Evolutionary conservation across 2,113 vertebrate genomes (phyloP).

Genomic region (Otus sunia): DNA sequence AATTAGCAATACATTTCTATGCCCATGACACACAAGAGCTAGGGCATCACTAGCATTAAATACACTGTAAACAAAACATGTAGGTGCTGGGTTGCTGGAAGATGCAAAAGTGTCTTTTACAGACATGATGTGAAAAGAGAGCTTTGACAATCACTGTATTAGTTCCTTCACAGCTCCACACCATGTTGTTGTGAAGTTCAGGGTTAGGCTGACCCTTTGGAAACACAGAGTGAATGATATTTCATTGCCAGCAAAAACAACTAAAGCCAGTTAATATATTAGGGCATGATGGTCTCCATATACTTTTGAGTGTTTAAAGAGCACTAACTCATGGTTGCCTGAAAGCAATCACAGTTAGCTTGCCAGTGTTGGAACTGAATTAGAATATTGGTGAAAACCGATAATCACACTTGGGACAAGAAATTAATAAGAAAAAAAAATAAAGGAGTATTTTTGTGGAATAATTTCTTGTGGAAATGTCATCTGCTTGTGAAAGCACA

Average conservation of each 20-base stretch:
- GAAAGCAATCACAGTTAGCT: not conserved
- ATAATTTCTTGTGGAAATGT: not conserved
- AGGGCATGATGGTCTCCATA: not conserved
- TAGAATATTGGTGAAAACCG: not conserved
- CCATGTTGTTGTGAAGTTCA: not conserved
- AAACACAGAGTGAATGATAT: not conserved
- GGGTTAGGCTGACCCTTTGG: not conserved
- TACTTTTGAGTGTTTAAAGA: not conserved
- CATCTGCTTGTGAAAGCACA: not conserved
- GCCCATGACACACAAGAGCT: not conserved
- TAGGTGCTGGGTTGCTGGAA: not conserved
- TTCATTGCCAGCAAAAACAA: not conserved
- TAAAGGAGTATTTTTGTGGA: not conserved
- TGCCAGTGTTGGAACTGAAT: not conserved
- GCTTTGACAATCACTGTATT: not conserved
- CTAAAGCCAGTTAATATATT: not conserved
- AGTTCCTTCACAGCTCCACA: not conserved
- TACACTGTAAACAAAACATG: not conserved
- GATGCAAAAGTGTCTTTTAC: not conserved
- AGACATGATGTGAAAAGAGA: not conserved
- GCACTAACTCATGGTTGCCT: not conserved
- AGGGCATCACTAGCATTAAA: not conserved
- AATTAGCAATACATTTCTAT: not conserved
- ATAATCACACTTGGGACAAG: not conserved
- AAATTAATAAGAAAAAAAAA: no score